Percentiles rank a stretch among this genome's conserved stretches.
phyloP scores from a whole-genome alignment of 2,113 vertebrate genomes.

The Pelvicachromis taeniatus region DNA sequence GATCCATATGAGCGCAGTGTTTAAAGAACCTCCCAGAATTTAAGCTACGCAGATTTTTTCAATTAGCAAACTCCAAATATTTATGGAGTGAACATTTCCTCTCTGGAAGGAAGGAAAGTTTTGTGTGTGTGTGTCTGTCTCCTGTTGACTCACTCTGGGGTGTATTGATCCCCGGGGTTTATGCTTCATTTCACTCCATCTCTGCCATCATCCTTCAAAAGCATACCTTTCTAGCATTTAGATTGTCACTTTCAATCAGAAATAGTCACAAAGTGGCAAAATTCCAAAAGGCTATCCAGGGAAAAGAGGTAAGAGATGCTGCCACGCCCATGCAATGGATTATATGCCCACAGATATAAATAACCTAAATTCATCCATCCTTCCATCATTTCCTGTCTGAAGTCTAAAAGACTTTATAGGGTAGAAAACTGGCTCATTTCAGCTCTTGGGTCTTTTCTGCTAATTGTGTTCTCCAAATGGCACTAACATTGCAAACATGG shows the following conservation, averaged over 20 bases:
- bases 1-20: slow-evolving; percentile 55
- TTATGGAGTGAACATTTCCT: slow-evolving; percentile 73
- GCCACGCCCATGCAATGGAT: not conserved
- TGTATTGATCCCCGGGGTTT: slow-evolving; percentile 48
- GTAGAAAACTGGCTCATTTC: not conserved
- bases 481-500: not conserved
- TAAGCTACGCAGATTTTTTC: slow-evolving; percentile 64
- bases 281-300: not conserved
- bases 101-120: slow-evolving; percentile 47
- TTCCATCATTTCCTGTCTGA: not conserved
- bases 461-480: not conserved
- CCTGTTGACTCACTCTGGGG: slow-evolving; percentile 43
- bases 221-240: slow-evolving; percentile 5
- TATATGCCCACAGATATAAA: not conserved
- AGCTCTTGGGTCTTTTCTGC: not conserved
- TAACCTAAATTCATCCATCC: not conserved
- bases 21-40: slow-evolving; percentile 61
- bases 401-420: not conserved
- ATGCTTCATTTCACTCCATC: slow-evolving; percentile 38
- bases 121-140: slow-evolving; percentile 25
- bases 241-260: not conserved
- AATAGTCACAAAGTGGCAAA: not conserved
- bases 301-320: not conserved
- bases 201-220: slow-evolving; percentile 18
- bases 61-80: slow-evolving; percentile 75